Evolutionary conservation across 2,888 invertebrate species (phyloP).

Genomic region (Caenorhabditis sp.): DNA sequence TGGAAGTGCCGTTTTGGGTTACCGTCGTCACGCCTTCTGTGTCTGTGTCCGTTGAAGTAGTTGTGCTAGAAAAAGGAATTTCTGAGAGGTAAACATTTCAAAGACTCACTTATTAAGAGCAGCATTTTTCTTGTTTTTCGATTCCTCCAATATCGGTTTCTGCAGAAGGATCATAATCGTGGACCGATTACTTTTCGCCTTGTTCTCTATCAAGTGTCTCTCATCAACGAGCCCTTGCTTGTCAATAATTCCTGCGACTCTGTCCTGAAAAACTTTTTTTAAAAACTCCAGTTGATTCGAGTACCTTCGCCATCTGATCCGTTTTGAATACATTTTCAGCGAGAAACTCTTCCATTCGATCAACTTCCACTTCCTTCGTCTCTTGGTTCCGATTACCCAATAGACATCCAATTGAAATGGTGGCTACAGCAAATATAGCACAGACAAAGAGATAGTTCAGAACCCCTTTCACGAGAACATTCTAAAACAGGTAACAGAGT

Average conservation of each 20-base stretch:
- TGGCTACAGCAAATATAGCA: conserved; percentile 37
- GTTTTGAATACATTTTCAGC: conserved; percentile 60
- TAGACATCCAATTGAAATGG: conserved; percentile 43
- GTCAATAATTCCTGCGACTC: conserved; percentile 39
- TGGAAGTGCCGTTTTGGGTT: background rate
- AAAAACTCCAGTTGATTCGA: background rate
- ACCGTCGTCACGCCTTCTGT: conserved; percentile 6
- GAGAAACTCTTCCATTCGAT: conserved; percentile 66
- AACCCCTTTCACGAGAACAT: conserved; percentile 39
- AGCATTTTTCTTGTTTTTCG: background rate
- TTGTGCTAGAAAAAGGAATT: background rate
- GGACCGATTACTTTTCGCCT: conserved; percentile 45
- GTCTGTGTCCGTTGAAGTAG: background rate
- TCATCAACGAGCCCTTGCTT: conserved; percentile 50
- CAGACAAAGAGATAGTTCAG: conserved; percentile 57
- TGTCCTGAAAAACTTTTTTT: conserved; percentile 36
- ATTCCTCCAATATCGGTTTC: conserved; percentile 26
- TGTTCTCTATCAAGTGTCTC: conserved; percentile 43
- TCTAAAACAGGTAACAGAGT: conserved; percentile 1
- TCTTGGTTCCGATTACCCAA: conserved; percentile 48
- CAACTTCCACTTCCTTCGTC: conserved; percentile 40
- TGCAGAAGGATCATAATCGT: conserved; percentile 58
- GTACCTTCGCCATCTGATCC: conserved; percentile 63
- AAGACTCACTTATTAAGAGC: background rate
- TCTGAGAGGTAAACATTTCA: background rate